phyloP scores from a whole-genome alignment of 2,797 vertebrate genomes.

The Coilia nasus region DNA sequence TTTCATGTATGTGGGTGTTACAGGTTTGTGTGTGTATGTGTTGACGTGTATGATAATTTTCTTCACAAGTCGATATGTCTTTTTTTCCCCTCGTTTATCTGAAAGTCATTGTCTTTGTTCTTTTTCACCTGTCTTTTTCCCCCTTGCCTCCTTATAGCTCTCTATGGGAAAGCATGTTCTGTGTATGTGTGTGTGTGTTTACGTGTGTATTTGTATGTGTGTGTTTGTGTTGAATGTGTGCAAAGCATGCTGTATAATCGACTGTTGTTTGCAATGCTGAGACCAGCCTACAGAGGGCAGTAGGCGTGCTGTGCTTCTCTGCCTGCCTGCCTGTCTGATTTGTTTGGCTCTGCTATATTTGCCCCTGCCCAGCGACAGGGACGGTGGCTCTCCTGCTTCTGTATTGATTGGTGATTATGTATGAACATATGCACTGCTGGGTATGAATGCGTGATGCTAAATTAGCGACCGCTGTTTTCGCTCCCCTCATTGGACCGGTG shows the following conservation, averaged over 20 bases:
- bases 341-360: not conserved
- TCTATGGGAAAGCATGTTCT: too few species aligned
- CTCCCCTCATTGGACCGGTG: not conserved
- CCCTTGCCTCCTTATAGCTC: too few species aligned
- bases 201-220: too few species aligned
- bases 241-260: not conserved
- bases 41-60: too few species aligned
- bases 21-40: too few species aligned
- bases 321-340: not conserved
- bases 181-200: constrained; percentile 6
- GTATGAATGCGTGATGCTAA: not conserved
- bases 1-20: too few species aligned
- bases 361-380: not conserved
- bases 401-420: not conserved
- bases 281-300: not conserved
- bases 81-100: too few species aligned
- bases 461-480: not conserved
- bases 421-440: not conserved
- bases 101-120: too few species aligned
- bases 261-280: not conserved
- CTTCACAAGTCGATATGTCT: too few species aligned
- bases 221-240: not conserved
- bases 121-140: too few species aligned
- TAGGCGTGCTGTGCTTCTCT: not conserved
- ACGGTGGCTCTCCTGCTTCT: too few species aligned